These are phyloP conservation scores for Polyergus mexicanus DNA, from an alignment of 1,140 invertebrate species.

Conservation along the genomic window DNA sequence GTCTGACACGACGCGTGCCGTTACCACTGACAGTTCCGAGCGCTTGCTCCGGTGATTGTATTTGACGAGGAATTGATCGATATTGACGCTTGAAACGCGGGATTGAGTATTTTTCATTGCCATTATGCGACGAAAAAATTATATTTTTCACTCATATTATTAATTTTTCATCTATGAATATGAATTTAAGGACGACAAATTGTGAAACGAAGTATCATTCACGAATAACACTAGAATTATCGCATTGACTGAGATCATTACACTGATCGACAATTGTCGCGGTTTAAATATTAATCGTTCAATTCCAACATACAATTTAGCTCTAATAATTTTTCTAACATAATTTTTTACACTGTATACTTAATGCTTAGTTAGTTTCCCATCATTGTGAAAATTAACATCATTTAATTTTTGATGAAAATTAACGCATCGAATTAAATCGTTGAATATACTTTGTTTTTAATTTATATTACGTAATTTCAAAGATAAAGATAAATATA, in stretches of 20 bases:
- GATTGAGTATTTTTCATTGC: not conserved
- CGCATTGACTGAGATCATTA: not conserved
- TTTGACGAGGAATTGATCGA: not conserved
- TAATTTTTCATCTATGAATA: not conserved
- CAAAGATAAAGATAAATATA: not conserved
- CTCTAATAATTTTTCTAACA: not conserved
- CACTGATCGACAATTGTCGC: not conserved
- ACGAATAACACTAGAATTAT: not conserved
- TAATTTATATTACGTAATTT: not conserved
- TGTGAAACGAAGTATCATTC: not conserved
- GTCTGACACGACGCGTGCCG: constrained; percentile 20
- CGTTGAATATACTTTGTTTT: not conserved
- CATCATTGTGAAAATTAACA: not conserved
- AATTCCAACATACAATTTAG: not conserved
- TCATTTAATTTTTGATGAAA: not conserved
- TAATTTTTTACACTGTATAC: not conserved
- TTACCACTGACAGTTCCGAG: constrained; percentile 31
- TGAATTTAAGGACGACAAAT: not conserved
- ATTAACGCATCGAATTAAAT: not conserved
- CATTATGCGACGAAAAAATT: not conserved
- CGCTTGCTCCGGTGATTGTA: not conserved
- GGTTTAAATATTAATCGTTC: not conserved
- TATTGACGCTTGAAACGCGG: not conserved
- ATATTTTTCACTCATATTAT: not conserved
- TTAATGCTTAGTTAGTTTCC: not conserved